Evolutionary conservation across 2,113 vertebrate species (phyloP).

Genomic region (Corythornis madagascariensis): DNA sequence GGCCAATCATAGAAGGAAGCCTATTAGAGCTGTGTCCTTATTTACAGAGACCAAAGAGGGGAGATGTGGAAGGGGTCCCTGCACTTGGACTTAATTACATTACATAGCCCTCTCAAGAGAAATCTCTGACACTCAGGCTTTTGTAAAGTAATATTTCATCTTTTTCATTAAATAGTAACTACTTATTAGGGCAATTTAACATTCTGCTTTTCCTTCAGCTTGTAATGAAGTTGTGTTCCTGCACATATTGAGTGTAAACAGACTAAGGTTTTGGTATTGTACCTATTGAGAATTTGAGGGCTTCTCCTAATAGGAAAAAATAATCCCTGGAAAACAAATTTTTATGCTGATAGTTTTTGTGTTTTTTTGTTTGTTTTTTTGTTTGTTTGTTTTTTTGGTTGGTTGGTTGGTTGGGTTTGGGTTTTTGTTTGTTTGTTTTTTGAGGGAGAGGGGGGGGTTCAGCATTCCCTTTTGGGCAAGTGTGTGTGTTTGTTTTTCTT

Average conservation of each 20-base stretch:
- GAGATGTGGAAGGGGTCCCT: not conserved
- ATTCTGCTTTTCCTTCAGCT: not conserved
- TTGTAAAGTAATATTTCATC: not conserved
- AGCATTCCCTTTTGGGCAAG: not conserved
- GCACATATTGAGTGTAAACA: not conserved
- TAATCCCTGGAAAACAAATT: accelerated
- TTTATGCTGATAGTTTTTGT: not conserved
- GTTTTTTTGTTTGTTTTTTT: not conserved
- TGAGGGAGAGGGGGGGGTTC: not conserved
- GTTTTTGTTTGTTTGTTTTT: not conserved
- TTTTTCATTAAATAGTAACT: constrained; percentile 39
- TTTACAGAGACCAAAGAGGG: not conserved
- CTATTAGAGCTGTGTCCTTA: not conserved
- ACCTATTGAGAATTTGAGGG: not conserved
- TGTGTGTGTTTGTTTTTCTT: not conserved
- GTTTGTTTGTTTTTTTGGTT: not conserved
- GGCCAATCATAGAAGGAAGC: not conserved
- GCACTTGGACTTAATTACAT: constrained; percentile 35
- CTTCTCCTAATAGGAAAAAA: not conserved
- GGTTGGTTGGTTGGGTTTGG: too few species aligned
- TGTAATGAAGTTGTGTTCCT: not conserved
- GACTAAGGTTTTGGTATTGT: not conserved
- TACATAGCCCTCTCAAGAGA: constrained; percentile 13
- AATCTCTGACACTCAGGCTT: not conserved
- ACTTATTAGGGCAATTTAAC: not conserved